Evolutionary conservation across 1,140 invertebrate species (phyloP), one percentile per base, ranked within the genome.

Genomic region (Ips typographus): DNA sequence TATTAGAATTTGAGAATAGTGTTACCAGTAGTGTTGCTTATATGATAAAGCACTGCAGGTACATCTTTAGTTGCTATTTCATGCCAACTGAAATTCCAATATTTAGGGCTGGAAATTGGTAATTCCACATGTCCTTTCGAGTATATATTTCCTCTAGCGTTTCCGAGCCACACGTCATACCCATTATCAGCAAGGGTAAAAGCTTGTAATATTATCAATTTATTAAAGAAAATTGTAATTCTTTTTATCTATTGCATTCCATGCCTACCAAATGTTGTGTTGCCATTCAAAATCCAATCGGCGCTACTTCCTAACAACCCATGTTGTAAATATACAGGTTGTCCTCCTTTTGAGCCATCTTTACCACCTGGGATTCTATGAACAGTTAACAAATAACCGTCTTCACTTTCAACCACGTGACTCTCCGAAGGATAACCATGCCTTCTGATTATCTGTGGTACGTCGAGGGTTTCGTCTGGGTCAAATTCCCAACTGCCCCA

Each of bases 161-260:
- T 92, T 1, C 87, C 88, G 61, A 91, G 74, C 90, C 90, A 92
- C 0, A 94, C 91, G 75, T 94, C 92, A 72, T 87, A 94, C 37
- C 91, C 91, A 64, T 81, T 79, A 79, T 92, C 88, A 1, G 88
- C 85, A 3, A 92, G 79, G 38, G 89, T 79, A 72, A 88, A 91
- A 3, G 77, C 90, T 89, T 71, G 4, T 5, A 47, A 47, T 47
- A 47, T 47, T 22, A 47, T 47, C 44, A 47, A 8, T 47, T 47
- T 22, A 22, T 22, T 22, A 22, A 47, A 47, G 44, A 6, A 22
- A 22, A 22, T 0, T 22, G 22, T 22, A 22, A 22, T 22, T 0
- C 22, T 0, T 22, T 22, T 22, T 22, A 22, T 22, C 22, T 22
- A 22, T 47, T 47, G n/a, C 4, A 47, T 47, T 58, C 44, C 2